Evolutionary conservation across 2,113 vertebrate genomes (phyloP), one percentile per base, ranked within the genome.

Genomic region (Archocentrus centrarchus): DNA sequence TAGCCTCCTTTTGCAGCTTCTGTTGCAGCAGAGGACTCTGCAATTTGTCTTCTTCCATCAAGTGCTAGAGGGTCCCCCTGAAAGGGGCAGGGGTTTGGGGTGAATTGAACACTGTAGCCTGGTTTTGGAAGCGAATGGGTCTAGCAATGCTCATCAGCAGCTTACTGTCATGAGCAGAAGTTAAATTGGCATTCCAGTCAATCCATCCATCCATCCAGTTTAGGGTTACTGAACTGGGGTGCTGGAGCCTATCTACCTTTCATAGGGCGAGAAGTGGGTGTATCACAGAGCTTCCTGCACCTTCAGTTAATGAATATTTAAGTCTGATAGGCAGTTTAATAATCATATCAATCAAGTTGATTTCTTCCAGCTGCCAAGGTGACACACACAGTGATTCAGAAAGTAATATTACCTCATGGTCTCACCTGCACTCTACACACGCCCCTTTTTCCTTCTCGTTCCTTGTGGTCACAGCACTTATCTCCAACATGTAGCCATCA

Each of bases 191-290:
- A 41, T 41, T 41, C 39, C 39, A 11, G 10, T 44, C 41, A 3
- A 41, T 22, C 20, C 35, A 41, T n/a, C 47, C 17, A 53, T 53
- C 20, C 61, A 63, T 63, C 32, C 32, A 27, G 39, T 41, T 41
- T 6, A 10, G 39, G 39, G 39, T 11, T 11, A 3, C 39, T 41
- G 39, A 41, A 41, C 35, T 37, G 35, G 35, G 7, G 35, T 37
- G 35, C 35, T 37, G 35, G 35, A 37, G 35, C 39, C 39, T 3
- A 41, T 41, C 8, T 37, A 9, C 11, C 20, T 39, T 11, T 63
- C 11, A 15, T 64, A 22, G 62, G 35, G 20, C 13, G 37, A 64
- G 0, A 1, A 13, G 62, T 0, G 0, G 0, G n/a, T 27, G 27
- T 27, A 27, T 27, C 27, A 27, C 27, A 24, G 62, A 53, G 7